Base-by-base conservation (phyloP, 2,888 invertebrate genomes). In the Aplocera efformata region DNA sequence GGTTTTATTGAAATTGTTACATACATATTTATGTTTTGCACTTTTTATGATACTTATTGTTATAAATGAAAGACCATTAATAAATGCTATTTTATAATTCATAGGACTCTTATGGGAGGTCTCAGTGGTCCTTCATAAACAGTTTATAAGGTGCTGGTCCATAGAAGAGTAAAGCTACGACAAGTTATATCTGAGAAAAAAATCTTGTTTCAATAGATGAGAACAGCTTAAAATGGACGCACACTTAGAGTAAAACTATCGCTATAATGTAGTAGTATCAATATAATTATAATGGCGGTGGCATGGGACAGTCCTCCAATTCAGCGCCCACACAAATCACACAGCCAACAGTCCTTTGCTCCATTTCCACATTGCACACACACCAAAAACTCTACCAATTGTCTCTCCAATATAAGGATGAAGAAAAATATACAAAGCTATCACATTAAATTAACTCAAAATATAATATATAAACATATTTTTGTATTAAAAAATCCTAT, bases 401-500 rank as follows among this genome's bases (percentile, higher is more conserved):
- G 42, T 63, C 68, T 72, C 76, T 78, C 74, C 63, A 65, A 53
- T 46, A 39, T 64, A 70, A 63, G 54, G 55, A 78, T 77, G 81
- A 83, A 83, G 65, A 75, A 37, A n/a, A 88, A 84, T 85, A 80
- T 88, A 86, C 84, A 88, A 83, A 82, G 81, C 84, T 85, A 85
- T 85, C 85, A 85, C 84, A 83, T 86, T 80, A 85, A 84, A 82
- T 80, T 81, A 85, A 86, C 79, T 81, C 83, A 86, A 81, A 84
- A 84, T 83, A 85, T 82, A 84, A 76, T 81, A 84, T 80, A 75
- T 82, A 84, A 82, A 83, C 79, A 79, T 81, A 69, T 77, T 63
- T 81, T 77, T 79, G 76, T 76, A 79, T 79, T 79, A 82, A 82
- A 78, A 71, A 74, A 79, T 76, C 77, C 73, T 78, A 84, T 79